These are phyloP conservation scores for Drosophila siamana DNA, from an alignment of 2,888 invertebrate genomes.

Conservation along the genomic window DNA sequence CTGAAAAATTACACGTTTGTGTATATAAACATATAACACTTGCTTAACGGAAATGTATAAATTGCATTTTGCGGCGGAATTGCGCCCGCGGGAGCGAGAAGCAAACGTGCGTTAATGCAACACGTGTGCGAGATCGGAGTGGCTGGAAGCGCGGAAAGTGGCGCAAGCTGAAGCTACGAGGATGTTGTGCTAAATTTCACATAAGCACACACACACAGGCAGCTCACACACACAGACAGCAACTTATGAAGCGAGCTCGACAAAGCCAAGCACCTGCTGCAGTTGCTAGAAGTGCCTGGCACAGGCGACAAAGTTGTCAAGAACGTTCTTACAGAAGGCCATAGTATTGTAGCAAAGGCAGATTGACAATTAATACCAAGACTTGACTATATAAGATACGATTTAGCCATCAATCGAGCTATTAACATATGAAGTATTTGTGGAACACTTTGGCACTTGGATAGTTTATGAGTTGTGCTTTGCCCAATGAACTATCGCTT, in stretches of 20 bases:
- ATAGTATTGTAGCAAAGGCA: too few species aligned
- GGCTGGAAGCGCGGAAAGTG: neutral
- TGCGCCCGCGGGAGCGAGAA: slow-evolving; percentile 2
- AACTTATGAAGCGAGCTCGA: slow-evolving; percentile 18
- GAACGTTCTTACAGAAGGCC: neutral
- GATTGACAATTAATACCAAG: too few species aligned
- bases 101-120: slow-evolving; percentile 55
- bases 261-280: slow-evolving; percentile 33
- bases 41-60: slow-evolving; percentile 81
- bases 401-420: too few species aligned
- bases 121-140: neutral
- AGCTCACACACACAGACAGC: slow-evolving; percentile 37
- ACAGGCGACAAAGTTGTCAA: slow-evolving; percentile 68
- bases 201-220: slow-evolving; percentile 14
- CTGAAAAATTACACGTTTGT: slow-evolving; percentile 14
- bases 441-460: too few species aligned
- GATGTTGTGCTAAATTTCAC: slow-evolving; percentile 74
- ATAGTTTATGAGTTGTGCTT: neutral
- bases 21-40: slow-evolving; percentile 58
- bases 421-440: too few species aligned
- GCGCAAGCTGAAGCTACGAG: slow-evolving; percentile 37
- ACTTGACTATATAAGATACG: too few species aligned
- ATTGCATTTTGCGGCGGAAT: slow-evolving; percentile 69
- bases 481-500: neutral
- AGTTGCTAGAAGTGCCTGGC: slow-evolving; percentile 2